Conservation (phyloP, 2,888 invertebrate genomes). For the Timandra comae region DNA sequence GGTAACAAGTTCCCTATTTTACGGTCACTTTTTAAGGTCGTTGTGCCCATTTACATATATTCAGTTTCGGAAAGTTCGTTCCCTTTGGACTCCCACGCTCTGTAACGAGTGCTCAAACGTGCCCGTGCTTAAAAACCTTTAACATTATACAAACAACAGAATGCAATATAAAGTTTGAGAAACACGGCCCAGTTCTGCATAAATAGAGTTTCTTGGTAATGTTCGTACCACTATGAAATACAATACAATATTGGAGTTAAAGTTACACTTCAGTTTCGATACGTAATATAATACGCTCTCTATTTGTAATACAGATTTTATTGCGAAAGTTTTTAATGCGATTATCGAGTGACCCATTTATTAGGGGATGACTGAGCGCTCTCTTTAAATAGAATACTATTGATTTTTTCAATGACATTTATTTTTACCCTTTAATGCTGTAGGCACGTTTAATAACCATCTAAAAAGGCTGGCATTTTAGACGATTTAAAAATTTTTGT, state of each 20-base stretch:
- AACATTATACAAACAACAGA: constrained; percentile 9
- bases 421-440: too few species aligned
- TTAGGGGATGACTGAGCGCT: too few species aligned
- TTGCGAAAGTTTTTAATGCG: too few species aligned
- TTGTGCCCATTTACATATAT: too few species aligned
- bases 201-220: constrained; percentile 12
- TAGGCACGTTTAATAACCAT: too few species aligned
- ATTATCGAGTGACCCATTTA: too few species aligned
- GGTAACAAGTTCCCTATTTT: too few species aligned
- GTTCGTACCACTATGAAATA: constrained; percentile 1
- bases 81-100: constrained; percentile 13
- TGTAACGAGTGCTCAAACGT: constrained; percentile 13
- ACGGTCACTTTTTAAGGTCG: too few species aligned
- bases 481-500: too few species aligned
- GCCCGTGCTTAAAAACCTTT: constrained; percentile 17
- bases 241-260: background rate
- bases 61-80: constrained; percentile 3
- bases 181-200: constrained; percentile 8
- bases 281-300: background rate
- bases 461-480: too few species aligned
- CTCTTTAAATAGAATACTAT: too few species aligned
- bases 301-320: background rate
- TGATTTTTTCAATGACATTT: too few species aligned
- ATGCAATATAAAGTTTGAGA: constrained; percentile 18
- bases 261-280: background rate